Evolutionary conservation across 2,888 invertebrate genomes (phyloP), one percentile per base, ranked within the genome.

Genomic region (Tryphoninae sp.): DNA sequence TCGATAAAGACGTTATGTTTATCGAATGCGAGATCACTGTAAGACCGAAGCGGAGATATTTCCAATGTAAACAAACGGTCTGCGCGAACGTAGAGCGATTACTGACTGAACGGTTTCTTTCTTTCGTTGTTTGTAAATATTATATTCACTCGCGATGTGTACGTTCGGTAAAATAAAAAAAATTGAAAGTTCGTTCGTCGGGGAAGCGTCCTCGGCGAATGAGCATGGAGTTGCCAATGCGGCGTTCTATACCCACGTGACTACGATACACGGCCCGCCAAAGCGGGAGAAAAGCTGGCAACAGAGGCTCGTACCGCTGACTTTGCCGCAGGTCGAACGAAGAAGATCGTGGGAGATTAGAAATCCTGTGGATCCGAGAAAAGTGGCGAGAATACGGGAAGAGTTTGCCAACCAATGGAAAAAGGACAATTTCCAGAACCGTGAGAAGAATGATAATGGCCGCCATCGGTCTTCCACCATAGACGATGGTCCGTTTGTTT

Each of bases 161-260:
- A 58, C 22, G 23, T 61, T 33, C 8, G 7, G 11, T 61, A 16
- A 16, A 22, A 58, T 45, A 45, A 13, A 13, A 45, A 45, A 45
- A 0, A 11, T 45, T 11, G 45, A 33, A n/a, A 61, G 2, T 13
- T 6, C 26, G 13, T 3, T 11, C 26, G n/a, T 23, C 8, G n/a
- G 26, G 13, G 59, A 1, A 33, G 26, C 13, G 23, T 11, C 33
- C 13, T 45, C 42, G 11, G 8, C 33, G 33, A 61, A 7, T 13
- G n/a, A 42, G 19, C 40, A 45, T n/a, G 45, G 42, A 9, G n/a
- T 65, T 7, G 6, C 9, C 62, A 49, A 33, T 19, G 78, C 71
- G 7, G 71, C 42, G 2, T 78, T 78, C 33, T 78, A 65, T 45
- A 71, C 64, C 8, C 26, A 42, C 45, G 68, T 74, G 2, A 40